phyloP scores from a whole-genome alignment of 2,113 vertebrate genomes.

The Abramis brama region DNA sequence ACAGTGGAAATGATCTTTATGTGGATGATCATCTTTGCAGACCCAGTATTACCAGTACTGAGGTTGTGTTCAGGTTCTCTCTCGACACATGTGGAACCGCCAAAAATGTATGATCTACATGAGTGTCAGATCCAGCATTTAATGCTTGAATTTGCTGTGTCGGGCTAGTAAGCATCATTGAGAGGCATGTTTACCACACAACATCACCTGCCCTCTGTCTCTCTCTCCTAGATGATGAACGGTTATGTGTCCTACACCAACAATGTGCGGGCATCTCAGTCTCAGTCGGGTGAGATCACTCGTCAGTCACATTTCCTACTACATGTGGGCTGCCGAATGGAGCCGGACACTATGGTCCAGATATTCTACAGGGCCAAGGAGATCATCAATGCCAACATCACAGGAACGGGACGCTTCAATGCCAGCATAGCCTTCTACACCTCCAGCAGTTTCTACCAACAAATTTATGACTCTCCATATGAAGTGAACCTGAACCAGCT shows the following conservation, averaged over 20 bases:
- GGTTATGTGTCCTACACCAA: slow-evolving; percentile 50
- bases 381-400: slow-evolving; percentile 60
- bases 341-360: slow-evolving; percentile 20
- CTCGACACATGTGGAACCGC: slow-evolving; percentile 79
- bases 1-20: slow-evolving; percentile 66
- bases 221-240: slow-evolving; percentile 21
- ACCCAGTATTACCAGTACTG: slow-evolving; percentile 60
- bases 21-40: slow-evolving; percentile 79
- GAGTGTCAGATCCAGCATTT: not conserved
- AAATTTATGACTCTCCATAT: slow-evolving; percentile 73
- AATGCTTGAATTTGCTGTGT: not conserved
- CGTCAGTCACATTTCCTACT: slow-evolving; percentile 18
- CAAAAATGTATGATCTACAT: slow-evolving; percentile 61
- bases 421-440: slow-evolving; percentile 82
- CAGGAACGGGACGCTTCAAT: slow-evolving; percentile 74
- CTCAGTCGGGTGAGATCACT: slow-evolving; percentile 39
- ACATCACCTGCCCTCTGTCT: not conserved
- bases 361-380: slow-evolving; percentile 53
- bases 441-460: slow-evolving; percentile 69
- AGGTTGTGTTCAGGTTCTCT: slow-evolving; percentile 80
- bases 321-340: slow-evolving; percentile 32
- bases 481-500: slow-evolving; percentile 78
- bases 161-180: not conserved
- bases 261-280: slow-evolving; percentile 38
- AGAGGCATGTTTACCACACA: not conserved